Evolutionary conservation across 1,140 invertebrate genomes (phyloP).

Genomic region (Ceratosolen fusciceps): DNA sequence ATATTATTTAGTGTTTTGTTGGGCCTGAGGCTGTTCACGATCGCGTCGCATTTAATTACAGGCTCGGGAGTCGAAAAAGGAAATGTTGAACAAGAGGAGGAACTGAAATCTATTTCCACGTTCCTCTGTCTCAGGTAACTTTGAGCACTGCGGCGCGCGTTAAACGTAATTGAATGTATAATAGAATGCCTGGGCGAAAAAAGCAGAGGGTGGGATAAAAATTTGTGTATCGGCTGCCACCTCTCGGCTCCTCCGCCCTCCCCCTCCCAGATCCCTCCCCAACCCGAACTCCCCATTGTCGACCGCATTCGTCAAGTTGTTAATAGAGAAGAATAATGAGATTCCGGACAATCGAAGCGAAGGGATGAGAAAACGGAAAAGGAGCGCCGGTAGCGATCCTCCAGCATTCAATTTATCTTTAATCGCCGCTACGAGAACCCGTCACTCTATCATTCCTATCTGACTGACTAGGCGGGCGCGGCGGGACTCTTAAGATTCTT

Average conservation of each 20-base stretch:
- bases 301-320: not conserved
- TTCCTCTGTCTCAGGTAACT: not conserved
- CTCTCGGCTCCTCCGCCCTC: too few species aligned
- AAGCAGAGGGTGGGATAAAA: not conserved
- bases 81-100: not conserved
- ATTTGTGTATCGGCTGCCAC: not conserved
- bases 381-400: constrained; percentile 11
- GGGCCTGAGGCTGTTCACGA: too few species aligned
- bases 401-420: constrained; percentile 44
- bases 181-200: not conserved
- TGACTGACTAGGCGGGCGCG: constrained; percentile 9
- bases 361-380: constrained; percentile 5
- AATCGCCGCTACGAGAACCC: constrained; percentile 33
- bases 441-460: constrained; percentile 51
- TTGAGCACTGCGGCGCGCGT: not conserved
- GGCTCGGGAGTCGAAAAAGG: not conserved
- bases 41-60: too few species aligned
- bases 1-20: constrained; percentile 21
- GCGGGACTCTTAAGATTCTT: constrained; percentile 61
- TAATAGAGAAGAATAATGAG: constrained; percentile 39
- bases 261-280: too few species aligned
- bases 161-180: constrained; percentile 38
- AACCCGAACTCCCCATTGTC: not conserved
- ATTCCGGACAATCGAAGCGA: constrained; percentile 23
- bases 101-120: constrained; percentile 27